These are phyloP conservation scores for Siphamia tubifer DNA, from an alignment of 2,113 vertebrate genomes.

Conservation along the genomic window DNA sequence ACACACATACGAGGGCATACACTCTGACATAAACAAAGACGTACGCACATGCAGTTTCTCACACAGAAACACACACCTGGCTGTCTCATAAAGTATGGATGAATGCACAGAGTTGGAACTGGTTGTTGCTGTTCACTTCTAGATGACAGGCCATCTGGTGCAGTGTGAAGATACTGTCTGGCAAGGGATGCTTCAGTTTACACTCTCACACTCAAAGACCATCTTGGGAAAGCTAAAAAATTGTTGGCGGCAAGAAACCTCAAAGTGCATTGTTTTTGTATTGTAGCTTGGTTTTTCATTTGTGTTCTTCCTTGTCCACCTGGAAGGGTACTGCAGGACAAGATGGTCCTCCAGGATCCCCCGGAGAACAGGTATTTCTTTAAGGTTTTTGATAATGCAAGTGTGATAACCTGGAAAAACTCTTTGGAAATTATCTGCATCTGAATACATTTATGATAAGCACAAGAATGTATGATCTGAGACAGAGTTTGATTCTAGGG, in stretches of 20 bases:
- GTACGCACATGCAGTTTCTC: conserved; percentile 6
- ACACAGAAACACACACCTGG: conserved; percentile 49
- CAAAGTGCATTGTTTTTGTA: conserved; percentile 7
- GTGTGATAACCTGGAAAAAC: background rate
- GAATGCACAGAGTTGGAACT: conserved; percentile 21
- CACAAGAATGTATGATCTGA: background rate
- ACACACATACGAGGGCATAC: background rate
- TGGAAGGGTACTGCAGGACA: conserved; percentile 86
- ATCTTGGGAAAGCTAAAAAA: conserved; percentile 35
- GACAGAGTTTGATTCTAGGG: conserved; percentile 76
- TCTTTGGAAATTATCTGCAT: too few relatives aligned
- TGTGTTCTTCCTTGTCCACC: background rate
- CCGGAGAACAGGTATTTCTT: conserved; percentile 84
- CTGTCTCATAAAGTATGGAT: conserved; percentile 51
- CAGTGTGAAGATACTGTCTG: conserved; percentile 20
- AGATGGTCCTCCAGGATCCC: conserved; percentile 82
- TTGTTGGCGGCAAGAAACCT: conserved; percentile 5
- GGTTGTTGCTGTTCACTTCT: conserved; percentile 39
- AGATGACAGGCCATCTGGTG: conserved; percentile 59
- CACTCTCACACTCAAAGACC: conserved; percentile 36
- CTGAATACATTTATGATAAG: too few relatives aligned
- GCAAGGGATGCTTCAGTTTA: conserved; percentile 34
- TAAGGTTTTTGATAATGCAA: background rate
- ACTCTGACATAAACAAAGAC: conserved; percentile 6
- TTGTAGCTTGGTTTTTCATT: conserved; percentile 7